Base-by-base conservation (phyloP, 2,113 vertebrate species). In the Notarius lentiginosus region DNA sequence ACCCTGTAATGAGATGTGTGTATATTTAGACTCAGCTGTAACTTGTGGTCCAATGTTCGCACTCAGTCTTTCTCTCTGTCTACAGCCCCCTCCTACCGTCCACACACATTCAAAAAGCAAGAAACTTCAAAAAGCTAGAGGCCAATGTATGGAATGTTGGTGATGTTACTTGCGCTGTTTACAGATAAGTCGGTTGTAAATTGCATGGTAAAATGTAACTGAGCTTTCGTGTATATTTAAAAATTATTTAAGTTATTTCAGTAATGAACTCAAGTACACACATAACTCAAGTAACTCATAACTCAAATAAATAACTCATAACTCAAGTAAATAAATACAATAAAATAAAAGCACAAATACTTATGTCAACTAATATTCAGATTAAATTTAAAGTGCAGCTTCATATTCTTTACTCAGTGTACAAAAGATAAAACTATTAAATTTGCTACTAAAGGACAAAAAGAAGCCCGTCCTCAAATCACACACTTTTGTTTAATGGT, bases 1-100 rank as follows among this genome's bases (percentile, higher is more conserved):
- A 47, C 83, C 79, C 83, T 84, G 83, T 89, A 89, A 89, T 87
- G 70, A 89, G 65, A 61, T 18, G 60, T 18, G 79, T 76, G 27
- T 82, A 82, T 85, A 89, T 89, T 89, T 89, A 82, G 88, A 84
- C 63, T 77, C 61, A 22, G 51, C n/a, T 70, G 51, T 58, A 47
- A 83, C 77, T 82, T 30, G 27, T 75, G 63, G 27, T 53, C 15
- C 65, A 76, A n/a, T 14, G 24, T 22, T 55, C 65, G 58, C 55
- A 47, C 41, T 65, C 30, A 86, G 66, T 56, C 61, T 68, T 49
- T n/a, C n/a, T 47, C 55, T n/a, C 18, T n/a, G 51, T 84, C 27
- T 60, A 27, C 24, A 77, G 24, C 75, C 75, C 49, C 20, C 11
- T 76, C 20, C 47, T 22, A 53, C 22, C 75, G 55, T 53, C 75